phyloP scores from a whole-genome alignment of 92 coral and sea anemone species.

The Zoanthus sociatus region DNA sequence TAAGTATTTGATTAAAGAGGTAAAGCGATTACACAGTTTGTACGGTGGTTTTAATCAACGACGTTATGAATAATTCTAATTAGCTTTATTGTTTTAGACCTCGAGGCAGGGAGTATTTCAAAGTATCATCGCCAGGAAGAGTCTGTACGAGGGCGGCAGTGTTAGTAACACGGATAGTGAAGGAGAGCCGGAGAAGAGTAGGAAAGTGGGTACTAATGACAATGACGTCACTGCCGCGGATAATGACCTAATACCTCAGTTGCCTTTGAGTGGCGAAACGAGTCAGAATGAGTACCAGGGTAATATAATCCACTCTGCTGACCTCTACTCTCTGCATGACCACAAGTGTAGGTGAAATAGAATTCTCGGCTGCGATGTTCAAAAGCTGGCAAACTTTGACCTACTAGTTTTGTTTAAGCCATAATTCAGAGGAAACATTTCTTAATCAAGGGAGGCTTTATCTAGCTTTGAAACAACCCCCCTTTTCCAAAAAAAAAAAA shows the following conservation, averaged over 20 bases:
- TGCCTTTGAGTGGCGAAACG: conserved; percentile 34
- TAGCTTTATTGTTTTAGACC: not conserved
- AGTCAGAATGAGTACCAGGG: conserved; percentile 43
- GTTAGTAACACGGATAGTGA: conserved; percentile 44
- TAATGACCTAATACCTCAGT: conserved; percentile 17
- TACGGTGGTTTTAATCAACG: no score
- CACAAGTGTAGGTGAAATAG: conserved; percentile 35
- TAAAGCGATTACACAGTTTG: no score
- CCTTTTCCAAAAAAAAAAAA: no score
- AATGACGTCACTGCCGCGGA: not conserved
- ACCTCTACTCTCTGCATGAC: conserved; percentile 37
- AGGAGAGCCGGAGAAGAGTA: conserved; percentile 33
- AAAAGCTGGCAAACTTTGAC: no score
- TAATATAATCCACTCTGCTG: conserved; percentile 35
- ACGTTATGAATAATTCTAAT: no score
- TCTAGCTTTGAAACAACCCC: no score
- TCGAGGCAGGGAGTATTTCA: conserved; percentile 51
- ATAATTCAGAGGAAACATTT: no score
- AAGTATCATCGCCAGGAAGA: conserved; percentile 57
- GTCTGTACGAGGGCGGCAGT: conserved; percentile 51
- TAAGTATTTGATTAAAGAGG: no score
- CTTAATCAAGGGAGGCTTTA: no score
- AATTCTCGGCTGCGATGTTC: no score
- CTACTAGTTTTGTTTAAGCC: no score
- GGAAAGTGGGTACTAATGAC: not conserved